These are phyloP conservation scores for Bombus terrestris DNA, from an alignment of 1,140 invertebrate genomes.

Conservation along the genomic window DNA sequence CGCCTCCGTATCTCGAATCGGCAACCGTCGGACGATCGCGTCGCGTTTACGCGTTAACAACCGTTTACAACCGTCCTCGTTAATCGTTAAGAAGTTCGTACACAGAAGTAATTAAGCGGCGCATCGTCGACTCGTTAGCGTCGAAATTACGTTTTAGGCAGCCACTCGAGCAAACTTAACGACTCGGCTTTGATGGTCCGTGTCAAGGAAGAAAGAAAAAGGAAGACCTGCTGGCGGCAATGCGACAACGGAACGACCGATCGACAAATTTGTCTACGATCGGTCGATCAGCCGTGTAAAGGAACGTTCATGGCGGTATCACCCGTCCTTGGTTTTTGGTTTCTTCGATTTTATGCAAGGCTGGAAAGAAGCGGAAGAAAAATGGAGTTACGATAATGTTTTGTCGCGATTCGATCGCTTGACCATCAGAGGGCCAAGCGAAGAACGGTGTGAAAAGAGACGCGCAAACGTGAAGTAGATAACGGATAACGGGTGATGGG, in stretches of 20 bases:
- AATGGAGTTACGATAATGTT: not conserved
- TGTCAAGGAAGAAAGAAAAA: not conserved
- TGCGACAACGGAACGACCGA: not conserved
- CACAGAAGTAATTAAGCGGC: constrained; percentile 50
- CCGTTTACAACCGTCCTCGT: not conserved
- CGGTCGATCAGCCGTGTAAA: too few relatives aligned
- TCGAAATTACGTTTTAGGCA: constrained; percentile 42
- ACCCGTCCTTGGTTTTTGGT: not conserved
- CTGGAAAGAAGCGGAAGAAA: not conserved
- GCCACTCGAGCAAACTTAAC: constrained; percentile 34
- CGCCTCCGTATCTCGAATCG: too few relatives aligned
- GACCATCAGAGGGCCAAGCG: too few relatives aligned
- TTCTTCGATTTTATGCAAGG: not conserved
- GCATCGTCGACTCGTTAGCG: constrained; percentile 42
- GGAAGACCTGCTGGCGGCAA: not conserved
- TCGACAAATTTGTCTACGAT: too few relatives aligned
- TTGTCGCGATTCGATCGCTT: constrained; percentile 7
- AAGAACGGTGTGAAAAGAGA: too few relatives aligned
- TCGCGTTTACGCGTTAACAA: not conserved
- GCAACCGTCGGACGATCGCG: not conserved
- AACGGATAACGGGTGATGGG: not conserved
- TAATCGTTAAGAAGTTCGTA: constrained; percentile 47
- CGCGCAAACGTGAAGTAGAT: too few relatives aligned
- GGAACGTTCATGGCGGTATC: not conserved
- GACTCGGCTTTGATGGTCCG: constrained; percentile 22